Conservation (phyloP, 2,888 invertebrate species). For the Deilephila porcellus region DNA sequence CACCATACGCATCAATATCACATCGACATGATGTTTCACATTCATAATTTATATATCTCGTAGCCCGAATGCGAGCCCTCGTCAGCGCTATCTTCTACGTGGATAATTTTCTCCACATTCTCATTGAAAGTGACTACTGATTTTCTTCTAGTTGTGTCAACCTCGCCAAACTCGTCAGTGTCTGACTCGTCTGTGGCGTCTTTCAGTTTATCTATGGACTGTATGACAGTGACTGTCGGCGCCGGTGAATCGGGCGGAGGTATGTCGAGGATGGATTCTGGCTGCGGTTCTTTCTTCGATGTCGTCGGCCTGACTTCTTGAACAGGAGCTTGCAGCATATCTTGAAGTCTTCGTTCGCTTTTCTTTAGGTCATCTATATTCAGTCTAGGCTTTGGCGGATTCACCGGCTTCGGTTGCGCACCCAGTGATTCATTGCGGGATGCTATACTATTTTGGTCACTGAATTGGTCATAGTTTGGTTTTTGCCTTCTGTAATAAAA, state of each 20-base stretch:
- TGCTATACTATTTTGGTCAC: slow-evolving; percentile 61
- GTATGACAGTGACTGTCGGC: slow-evolving; percentile 65
- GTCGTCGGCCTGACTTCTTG: slow-evolving; percentile 49
- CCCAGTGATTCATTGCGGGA: slow-evolving; percentile 58
- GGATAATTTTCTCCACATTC: slow-evolving; percentile 81
- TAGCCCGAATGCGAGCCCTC: slow-evolving; percentile 46
- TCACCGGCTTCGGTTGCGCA: slow-evolving; percentile 53
- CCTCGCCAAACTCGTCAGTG: slow-evolving; percentile 77
- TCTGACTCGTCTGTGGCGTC: slow-evolving; percentile 66
- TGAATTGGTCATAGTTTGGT: slow-evolving; percentile 64
- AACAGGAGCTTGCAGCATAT: slow-evolving; percentile 67
- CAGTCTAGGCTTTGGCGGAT: slow-evolving; percentile 57
- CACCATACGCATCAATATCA: not conserved
- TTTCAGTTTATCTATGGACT: slow-evolving; percentile 76
- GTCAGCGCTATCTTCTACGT: slow-evolving; percentile 72
- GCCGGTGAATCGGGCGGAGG: slow-evolving; percentile 50
- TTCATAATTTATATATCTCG: slow-evolving; percentile 66
- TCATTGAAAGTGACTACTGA: slow-evolving; percentile 84
- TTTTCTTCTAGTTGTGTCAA: slow-evolving; percentile 62
- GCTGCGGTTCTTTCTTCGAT: slow-evolving; percentile 45
- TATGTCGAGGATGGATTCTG: slow-evolving; percentile 55
- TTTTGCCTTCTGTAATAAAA: slow-evolving; percentile 60
- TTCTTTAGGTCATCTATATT: slow-evolving; percentile 71
- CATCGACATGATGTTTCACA: slow-evolving; percentile 5
- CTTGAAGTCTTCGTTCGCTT: slow-evolving; percentile 72